Conservation (phyloP, 1,140 invertebrate species). For the Hesperophylax magnus region DNA sequence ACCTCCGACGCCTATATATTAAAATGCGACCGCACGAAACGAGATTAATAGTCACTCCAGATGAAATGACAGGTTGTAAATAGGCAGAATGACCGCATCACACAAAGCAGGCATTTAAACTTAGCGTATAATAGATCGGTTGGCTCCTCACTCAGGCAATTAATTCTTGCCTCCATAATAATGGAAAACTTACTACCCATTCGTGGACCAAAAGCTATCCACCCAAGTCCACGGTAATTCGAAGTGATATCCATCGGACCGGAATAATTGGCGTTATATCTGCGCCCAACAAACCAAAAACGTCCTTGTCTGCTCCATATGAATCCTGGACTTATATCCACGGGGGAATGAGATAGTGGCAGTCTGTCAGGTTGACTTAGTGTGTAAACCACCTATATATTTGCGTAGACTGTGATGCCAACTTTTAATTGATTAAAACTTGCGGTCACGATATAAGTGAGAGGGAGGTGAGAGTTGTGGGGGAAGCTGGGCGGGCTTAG, state of each 20-base stretch:
- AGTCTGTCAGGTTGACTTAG: not conserved
- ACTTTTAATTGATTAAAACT: slow-evolving; percentile 59
- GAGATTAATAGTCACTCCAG: not conserved
- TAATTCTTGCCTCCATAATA: slow-evolving; percentile 57
- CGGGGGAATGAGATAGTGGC: slow-evolving; percentile 19
- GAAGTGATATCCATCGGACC: slow-evolving; percentile 54
- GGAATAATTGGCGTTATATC: slow-evolving; percentile 55
- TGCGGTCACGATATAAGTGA: slow-evolving; percentile 54
- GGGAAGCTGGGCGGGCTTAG: not conserved
- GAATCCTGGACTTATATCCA: not conserved
- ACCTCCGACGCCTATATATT: no score
- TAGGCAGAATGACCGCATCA: slow-evolving; percentile 20
- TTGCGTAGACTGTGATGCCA: slow-evolving; percentile 54
- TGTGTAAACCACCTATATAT: slow-evolving; percentile 41
- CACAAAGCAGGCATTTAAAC: slow-evolving; percentile 21
- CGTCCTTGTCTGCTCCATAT: slow-evolving; percentile 24
- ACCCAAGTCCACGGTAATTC: slow-evolving; percentile 55
- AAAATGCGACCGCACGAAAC: not conserved
- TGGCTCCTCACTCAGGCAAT: slow-evolving; percentile 53
- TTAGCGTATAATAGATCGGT: slow-evolving; percentile 16
- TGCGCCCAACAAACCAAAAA: not conserved
- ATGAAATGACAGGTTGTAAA: slow-evolving; percentile 21
- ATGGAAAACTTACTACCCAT: slow-evolving; percentile 56
- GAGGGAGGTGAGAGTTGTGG: slow-evolving; percentile 1
- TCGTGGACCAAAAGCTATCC: slow-evolving; percentile 54